A percentile compares a stretch with the other conserved stretches of the same genome.
Evolutionary conservation across 2,113 vertebrate genomes (phyloP).

Genomic region (Phyllostomus hastatus): DNA sequence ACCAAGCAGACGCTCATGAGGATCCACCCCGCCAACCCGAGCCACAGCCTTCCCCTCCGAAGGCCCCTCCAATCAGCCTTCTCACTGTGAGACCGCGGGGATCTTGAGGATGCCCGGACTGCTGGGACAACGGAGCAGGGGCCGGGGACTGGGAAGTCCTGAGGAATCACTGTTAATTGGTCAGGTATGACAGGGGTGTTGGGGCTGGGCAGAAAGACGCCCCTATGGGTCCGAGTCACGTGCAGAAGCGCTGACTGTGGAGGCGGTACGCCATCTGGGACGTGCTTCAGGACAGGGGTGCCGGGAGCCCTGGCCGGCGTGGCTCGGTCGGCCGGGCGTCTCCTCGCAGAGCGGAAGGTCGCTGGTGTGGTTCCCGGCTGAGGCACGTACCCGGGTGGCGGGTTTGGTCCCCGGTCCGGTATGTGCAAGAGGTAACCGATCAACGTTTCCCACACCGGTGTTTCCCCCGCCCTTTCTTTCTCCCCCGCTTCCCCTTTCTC

Average conservation of each 20-base stretch:
- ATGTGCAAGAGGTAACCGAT: not conserved
- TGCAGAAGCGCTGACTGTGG: not conserved
- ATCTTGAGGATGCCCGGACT: not conserved
- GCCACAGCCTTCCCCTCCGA: not conserved
- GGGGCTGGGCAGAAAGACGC: not conserved
- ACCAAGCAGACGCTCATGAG: conserved; percentile 34
- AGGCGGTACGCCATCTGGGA: not conserved
- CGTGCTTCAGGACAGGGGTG: not conserved
- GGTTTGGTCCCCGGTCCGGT: not conserved
- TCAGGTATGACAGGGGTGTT: not conserved
- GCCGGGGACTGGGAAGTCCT: not conserved
- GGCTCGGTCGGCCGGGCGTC: too few relatives aligned
- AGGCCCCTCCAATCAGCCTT: not conserved
- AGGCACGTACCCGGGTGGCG: not conserved
- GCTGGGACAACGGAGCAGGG: not conserved
- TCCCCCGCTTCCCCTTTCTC: not conserved
- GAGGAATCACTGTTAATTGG: not conserved
- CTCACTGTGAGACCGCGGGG: not conserved
- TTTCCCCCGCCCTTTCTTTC: not conserved
- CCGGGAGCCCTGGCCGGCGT: too few relatives aligned
- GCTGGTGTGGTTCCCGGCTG: too few relatives aligned
- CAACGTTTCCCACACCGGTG: too few relatives aligned
- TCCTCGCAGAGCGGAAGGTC: too few relatives aligned
- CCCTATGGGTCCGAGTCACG: not conserved
- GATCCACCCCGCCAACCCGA: not conserved